These are phyloP conservation scores for Volucella inanis DNA, from an alignment of 2,888 invertebrate species.

Conservation along the genomic window DNA sequence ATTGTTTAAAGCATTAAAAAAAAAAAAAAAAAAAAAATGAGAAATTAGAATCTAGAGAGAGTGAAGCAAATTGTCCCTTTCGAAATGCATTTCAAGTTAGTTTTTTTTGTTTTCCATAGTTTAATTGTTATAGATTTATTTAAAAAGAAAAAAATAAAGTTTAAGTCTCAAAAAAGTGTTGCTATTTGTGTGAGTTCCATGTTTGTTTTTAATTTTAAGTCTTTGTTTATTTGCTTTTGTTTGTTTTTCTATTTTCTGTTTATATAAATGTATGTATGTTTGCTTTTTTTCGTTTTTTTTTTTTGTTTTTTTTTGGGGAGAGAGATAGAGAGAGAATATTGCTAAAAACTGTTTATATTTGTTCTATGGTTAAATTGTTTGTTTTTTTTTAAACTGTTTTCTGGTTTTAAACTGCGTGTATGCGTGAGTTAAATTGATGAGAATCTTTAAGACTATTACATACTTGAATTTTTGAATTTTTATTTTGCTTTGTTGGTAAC, in stretches of 20 bases:
- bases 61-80: conserved; percentile 24
- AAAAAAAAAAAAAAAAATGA: conserved; percentile 65
- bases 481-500: conserved; percentile 73
- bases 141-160: conserved; percentile 2
- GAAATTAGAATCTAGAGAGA: conserved; percentile 31
- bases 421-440: conserved; percentile 72
- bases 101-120: conserved; percentile 29
- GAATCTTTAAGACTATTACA: conserved; percentile 73
- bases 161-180: conserved; percentile 65
- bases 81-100: conserved; percentile 52
- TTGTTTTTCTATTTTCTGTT: conserved; percentile 52
- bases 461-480: conserved; percentile 31
- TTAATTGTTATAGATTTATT: conserved; percentile 24
- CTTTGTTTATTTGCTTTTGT: conserved; percentile 42
- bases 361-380: conserved; percentile 66
- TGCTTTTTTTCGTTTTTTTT: neutral
- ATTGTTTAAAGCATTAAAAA: conserved; percentile 39
- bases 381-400: conserved; percentile 41
- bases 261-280: conserved; percentile 64
- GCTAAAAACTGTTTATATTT: conserved; percentile 73
- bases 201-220: conserved; percentile 52
- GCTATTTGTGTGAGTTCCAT: conserved; percentile 22
- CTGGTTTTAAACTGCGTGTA: conserved; percentile 67
- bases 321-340: conserved; percentile 62
- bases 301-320: conserved; percentile 11